Base-by-base conservation (phyloP, 2,797 vertebrate species). In the Myripristis jacobus region DNA sequence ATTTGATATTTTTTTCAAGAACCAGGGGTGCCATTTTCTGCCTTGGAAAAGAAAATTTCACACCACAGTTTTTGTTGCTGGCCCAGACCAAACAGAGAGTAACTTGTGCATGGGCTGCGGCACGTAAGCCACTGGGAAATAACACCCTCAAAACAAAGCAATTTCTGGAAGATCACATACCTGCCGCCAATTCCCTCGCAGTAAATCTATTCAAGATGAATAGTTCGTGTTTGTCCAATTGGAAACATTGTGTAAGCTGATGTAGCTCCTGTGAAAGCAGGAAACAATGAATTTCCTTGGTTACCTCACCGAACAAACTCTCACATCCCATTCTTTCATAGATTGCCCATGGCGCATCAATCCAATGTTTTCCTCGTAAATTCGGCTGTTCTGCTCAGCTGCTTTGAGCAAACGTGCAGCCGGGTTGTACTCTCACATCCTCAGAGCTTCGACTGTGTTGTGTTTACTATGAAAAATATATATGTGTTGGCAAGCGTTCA, bases 101-200 rank as follows among this genome's bases (percentile, higher is more conserved):
- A 68, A 65, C 77, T 56, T 24, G 9, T 34, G 63, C 75, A 62
- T 64, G 61, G 72, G 22, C 56, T 52, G 58, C 75, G 70, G 73
- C 70, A 75, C 66, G 69, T 75, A 77, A 77, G 67, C 83, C 74
- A 55, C 66, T 46, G 80, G 86, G 80, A 83, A 80, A 87, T 71
- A 53, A 16, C 50, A 53, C 18, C 60, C 34, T 69, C 34, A 76
- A 87, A 88, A 88, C 72, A 80, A 87, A 80, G 77, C 79, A 88
- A 91, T 92, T 90, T 92, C 77, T 66, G 73, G 38, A 29, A 72
- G 82, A 91, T 89, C 73, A 90, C 84, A 84, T 47, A 78, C 73
- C 83, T 84, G 77, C 61, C 73, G 80, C 76, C 80, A 81, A 69
- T 80, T 74, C 75, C 47, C 50, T 24, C 50, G 0, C 46, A 51